Conservation (phyloP, 2,888 invertebrate genomes). For the Allophyes oxyacanthae region DNA sequence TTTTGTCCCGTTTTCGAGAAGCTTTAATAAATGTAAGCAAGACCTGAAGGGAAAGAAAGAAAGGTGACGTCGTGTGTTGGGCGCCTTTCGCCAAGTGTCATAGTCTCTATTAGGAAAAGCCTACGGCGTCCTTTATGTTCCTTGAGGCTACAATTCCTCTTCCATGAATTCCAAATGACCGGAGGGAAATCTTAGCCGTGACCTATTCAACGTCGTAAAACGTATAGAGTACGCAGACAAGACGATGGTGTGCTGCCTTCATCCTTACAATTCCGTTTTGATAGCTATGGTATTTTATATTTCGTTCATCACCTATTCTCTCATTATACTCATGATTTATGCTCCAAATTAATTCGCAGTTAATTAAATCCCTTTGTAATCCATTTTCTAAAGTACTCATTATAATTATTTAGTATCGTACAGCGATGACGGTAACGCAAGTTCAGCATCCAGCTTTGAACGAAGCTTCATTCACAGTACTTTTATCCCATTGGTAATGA, state of each 20-base stretch:
- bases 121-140: slow-evolving; percentile 86
- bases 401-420: slow-evolving; percentile 15
- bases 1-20: slow-evolving; percentile 58
- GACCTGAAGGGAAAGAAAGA: slow-evolving; percentile 71
- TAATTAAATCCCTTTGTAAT: slow-evolving; percentile 26
- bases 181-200: slow-evolving; percentile 89
- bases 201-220: slow-evolving; percentile 84
- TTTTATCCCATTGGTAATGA: slow-evolving; percentile 22
- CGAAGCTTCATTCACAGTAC: slow-evolving; percentile 9
- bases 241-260: slow-evolving; percentile 38
- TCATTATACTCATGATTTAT: slow-evolving; percentile 20
- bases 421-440: slow-evolving; percentile 10
- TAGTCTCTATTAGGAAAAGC: slow-evolving; percentile 82
- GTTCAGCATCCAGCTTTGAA: slow-evolving; percentile 28
- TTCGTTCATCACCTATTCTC: slow-evolving; percentile 6
- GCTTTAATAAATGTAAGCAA: slow-evolving; percentile 77
- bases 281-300: slow-evolving; percentile 5
- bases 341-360: slow-evolving; percentile 9
- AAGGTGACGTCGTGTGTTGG: slow-evolving; percentile 73
- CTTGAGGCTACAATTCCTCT: slow-evolving; percentile 87
- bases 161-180: slow-evolving; percentile 89
- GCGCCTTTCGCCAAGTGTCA: slow-evolving; percentile 69
- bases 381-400: slow-evolving; percentile 22
- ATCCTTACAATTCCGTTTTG: slow-evolving; percentile 39
- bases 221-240: slow-evolving; percentile 60